Conservation (phyloP, 2,797 vertebrate species). For the Channallabes apus region DNA sequence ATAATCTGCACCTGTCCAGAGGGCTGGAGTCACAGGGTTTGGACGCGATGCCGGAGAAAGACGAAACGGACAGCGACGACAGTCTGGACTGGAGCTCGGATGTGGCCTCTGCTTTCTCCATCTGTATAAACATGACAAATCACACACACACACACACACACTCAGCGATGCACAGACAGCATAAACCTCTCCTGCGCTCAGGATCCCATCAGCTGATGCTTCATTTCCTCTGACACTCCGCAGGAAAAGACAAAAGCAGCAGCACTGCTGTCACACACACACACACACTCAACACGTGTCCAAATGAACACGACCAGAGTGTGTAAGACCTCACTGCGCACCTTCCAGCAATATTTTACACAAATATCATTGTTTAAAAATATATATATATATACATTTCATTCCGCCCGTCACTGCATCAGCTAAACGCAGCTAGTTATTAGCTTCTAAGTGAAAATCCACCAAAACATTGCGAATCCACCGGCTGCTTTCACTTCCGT, state of each 20-base stretch:
- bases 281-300: not conserved
- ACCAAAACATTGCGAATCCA: not conserved
- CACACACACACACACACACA: conserved; percentile 9
- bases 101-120: conserved; percentile 72
- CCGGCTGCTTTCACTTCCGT: not conserved
- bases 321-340: not conserved
- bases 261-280: not conserved
- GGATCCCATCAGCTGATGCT: not conserved
- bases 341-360: not conserved
- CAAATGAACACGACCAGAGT: too few species aligned
- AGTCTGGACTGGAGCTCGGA: conserved; percentile 79
- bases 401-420: not conserved
- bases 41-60: conserved; percentile 76
- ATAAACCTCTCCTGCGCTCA: not conserved
- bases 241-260: not conserved
- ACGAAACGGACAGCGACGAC: conserved; percentile 77
- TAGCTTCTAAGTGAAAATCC: not conserved
- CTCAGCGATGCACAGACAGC: not conserved
- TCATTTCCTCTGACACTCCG: not conserved
- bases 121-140: conserved; percentile 60
- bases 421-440: not conserved
- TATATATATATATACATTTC: too few species aligned
- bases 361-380: not conserved
- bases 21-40: conserved; percentile 68
- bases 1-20: conserved; percentile 68